Evolutionary conservation across 2,113 vertebrate species (phyloP).

Genomic region (rat (Rattus norvegicus)): GRCr8 NC_086031.1:78427001-78427500

Average conservation of each 20-base stretch:
- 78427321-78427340: background rate
- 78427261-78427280: background rate
- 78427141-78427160: background rate
- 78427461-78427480: slow-evolving; percentile 60
- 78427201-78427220: background rate
- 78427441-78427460: slow-evolving; percentile 61
- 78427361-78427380: background rate
- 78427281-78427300: slow-evolving; percentile 7
- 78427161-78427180: background rate
- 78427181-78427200: background rate
- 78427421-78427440: slow-evolving; percentile 57
- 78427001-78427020: slow-evolving; percentile 17
- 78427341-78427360: background rate
- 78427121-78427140: slow-evolving; percentile 9
- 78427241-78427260: slow-evolving; percentile 17
- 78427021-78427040: background rate
- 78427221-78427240: slow-evolving; percentile 4
- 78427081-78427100: background rate
- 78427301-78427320: background rate
- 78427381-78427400: slow-evolving; percentile 13
- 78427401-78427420: slow-evolving; percentile 7
- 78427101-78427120: background rate
- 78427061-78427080: background rate
- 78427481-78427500: slow-evolving; percentile 51
- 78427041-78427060: background rate